Conservation (phyloP, 2,888 invertebrate genomes). For the Leptopterna dolabrata region DNA sequence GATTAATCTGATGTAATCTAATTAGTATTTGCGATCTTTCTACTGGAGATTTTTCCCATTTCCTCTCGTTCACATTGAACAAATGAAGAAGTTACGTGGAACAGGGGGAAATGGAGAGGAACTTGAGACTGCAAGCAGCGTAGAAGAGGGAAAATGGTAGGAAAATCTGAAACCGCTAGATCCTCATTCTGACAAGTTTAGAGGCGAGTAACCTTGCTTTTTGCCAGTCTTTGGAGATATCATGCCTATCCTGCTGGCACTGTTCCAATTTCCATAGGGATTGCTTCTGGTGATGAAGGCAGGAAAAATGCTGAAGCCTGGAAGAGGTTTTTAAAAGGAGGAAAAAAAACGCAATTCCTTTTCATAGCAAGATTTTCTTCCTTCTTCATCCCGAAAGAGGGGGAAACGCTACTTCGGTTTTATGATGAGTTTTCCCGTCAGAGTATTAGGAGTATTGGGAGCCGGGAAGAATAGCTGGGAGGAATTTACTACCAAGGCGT, state of each 20-base stretch:
- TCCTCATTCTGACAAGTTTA: not conserved
- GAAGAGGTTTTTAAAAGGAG: not conserved
- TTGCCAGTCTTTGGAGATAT: not conserved
- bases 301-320: not conserved
- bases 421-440: not conserved
- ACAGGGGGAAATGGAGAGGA: no score
- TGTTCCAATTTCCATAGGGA: not conserved
- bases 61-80: no score
- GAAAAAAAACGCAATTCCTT: not conserved
- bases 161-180: not conserved
- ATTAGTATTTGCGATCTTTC: no score
- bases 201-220: not conserved
- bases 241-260: not conserved
- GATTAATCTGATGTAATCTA: no score
- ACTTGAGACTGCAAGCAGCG: no score
- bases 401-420: not conserved
- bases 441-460: not conserved
- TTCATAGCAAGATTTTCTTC: not conserved
- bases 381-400: not conserved
- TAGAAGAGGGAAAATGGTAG: not conserved
- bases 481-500: no score
- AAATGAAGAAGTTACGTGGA: no score
- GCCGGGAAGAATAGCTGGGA: no score
- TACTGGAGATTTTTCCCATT: no score
- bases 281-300: slow-evolving; percentile 2